phyloP scores from a whole-genome alignment of 2,797 vertebrate species.

The Xerus rutilus region DNA sequence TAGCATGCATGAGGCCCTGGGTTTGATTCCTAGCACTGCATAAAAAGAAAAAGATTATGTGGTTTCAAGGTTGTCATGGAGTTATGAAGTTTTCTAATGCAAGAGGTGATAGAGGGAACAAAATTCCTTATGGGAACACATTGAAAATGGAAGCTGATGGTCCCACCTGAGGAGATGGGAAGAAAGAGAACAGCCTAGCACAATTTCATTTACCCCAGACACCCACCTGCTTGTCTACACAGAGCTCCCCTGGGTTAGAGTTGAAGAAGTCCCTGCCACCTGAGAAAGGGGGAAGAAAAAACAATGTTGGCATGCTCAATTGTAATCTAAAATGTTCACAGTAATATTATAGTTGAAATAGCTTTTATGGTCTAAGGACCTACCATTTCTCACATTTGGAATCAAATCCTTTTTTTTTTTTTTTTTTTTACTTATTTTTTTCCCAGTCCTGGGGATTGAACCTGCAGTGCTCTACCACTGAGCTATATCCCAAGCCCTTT shows the following conservation, averaged over 20 bases:
- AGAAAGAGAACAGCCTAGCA: background rate
- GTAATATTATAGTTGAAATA: background rate
- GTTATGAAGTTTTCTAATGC: background rate
- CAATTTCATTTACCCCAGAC: background rate
- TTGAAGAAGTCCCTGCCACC: background rate
- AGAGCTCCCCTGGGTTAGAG: background rate
- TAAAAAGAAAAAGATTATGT: background rate
- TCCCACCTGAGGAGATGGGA: background rate
- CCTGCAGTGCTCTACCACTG: no score
- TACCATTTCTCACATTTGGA: background rate
- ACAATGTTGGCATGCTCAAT: background rate
- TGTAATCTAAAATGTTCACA: conserved; percentile 3
- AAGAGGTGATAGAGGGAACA: rapidly evolving
- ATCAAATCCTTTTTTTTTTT: background rate
- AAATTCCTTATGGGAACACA: background rate
- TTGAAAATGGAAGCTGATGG: background rate
- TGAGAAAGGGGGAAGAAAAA: background rate
- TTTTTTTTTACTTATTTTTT: background rate
- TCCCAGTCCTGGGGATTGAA: background rate
- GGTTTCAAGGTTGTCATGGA: background rate
- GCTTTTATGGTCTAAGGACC: background rate
- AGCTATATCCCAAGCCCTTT: no score
- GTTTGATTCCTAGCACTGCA: no score
- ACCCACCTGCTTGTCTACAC: rapidly evolving
- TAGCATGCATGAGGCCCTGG: no score